Evolutionary conservation across 1,140 invertebrate species (phyloP), one percentile per base, ranked within the genome.

Genomic region (silkworm (Bombyx mori)): DNA sequence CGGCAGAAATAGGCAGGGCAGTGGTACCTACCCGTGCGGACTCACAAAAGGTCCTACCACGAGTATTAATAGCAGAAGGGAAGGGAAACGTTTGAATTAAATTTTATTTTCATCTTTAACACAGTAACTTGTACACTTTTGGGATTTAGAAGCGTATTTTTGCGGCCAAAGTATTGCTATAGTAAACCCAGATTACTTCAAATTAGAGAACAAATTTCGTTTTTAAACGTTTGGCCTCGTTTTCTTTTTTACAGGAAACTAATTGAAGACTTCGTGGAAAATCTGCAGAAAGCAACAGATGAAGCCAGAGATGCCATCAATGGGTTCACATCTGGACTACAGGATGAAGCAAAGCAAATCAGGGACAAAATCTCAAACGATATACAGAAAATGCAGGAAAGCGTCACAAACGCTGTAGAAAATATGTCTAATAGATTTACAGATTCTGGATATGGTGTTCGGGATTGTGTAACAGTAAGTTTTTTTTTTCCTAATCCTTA

Each of bases 381-480:
- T 26, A 10, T 81, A n/a, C 47, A 71, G 22, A 73, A 61, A 35
- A 42, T 83, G 7, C 66, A 56, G 9, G 58, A 68, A 6, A 60
- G 68, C 7, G 64, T 83, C 2, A 49, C 57, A 7, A 46, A 62
- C 12, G 70, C 69, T 9, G 65, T 86, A 2, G 62, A 72, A 7
- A 71, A 57, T 44, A 44, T 79, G 4, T 51, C 56, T 10, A 67
- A 79, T 6, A 74, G 55, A 48, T 66, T 80, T 4, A 60, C 61
- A 3, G 65, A 69, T 8, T 65, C 72, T 8, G 65, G 64, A 10
- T 52, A 53, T 6, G 66, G 58, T 7, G 65, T 82, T 3, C 58
- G 54, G 26, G 66, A 57, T 42, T 86, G 83, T 60, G 58, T 79
- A 47, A 69, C 77, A 26, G 83, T 86, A 72, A 77, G 69, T 73